phyloP scores from a whole-genome alignment of 2,113 vertebrate genomes.

The Myotis davidii region DNA sequence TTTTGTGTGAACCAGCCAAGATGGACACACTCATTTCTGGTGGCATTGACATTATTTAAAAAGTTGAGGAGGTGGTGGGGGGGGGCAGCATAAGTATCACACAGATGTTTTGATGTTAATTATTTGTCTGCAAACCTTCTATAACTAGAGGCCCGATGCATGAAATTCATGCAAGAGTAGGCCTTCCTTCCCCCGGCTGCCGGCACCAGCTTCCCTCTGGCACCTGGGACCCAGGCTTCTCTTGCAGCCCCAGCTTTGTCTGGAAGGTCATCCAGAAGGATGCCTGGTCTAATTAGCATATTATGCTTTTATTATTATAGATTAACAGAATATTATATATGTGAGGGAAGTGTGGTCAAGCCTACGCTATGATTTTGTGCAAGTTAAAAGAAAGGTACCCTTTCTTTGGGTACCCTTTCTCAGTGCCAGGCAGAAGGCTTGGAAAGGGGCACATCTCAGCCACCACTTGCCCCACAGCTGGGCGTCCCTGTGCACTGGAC shows the following conservation, averaged over 20 bases:
- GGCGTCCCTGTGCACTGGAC: background rate
- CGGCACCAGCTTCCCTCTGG: too few species aligned
- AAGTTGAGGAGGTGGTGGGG: background rate
- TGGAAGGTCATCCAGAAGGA: too few species aligned
- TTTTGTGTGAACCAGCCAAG: background rate
- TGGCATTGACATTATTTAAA: background rate
- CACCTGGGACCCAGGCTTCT: too few species aligned
- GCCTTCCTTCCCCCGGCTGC: too few species aligned
- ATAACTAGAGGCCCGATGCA: background rate
- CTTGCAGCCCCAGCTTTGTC: too few species aligned
- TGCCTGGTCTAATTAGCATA: too few species aligned
- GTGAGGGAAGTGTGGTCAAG: background rate
- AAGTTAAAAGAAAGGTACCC: background rate
- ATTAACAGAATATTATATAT: background rate
- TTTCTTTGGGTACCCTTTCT: too few species aligned
- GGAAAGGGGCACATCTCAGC: background rate
- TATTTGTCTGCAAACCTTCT: background rate
- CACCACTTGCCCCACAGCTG: background rate
- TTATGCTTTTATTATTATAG: too few species aligned
- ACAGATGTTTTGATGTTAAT: background rate
- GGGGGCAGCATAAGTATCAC: background rate
- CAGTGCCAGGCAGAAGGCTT: background rate
- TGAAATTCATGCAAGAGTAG: too few species aligned
- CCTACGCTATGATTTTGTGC: background rate
- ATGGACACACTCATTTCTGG: background rate